Evolutionary conservation across 2,797 vertebrate genomes (phyloP).

Genomic region (Salmo trutta): DNA sequence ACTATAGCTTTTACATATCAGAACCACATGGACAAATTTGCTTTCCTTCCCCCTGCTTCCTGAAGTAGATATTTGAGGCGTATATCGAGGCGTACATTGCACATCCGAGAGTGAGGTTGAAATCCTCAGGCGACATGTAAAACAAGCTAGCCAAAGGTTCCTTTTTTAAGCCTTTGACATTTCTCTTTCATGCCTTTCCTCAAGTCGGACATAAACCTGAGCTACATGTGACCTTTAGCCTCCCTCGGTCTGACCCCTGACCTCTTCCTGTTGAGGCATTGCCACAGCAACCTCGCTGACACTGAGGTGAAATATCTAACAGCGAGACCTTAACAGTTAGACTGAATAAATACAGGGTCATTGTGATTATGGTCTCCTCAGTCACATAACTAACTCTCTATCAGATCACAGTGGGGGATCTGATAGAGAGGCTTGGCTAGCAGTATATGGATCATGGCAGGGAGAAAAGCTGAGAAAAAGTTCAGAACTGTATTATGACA

Average conservation of each 20-base stretch:
- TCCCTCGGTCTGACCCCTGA: neutral
- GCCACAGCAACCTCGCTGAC: neutral
- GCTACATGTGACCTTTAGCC: neutral
- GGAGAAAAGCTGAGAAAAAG: no score
- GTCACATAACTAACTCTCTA: conserved; percentile 58
- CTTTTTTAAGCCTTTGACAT: conserved; percentile 20
- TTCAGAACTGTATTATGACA: neutral
- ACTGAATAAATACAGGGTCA: neutral
- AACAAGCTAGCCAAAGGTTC: conserved; percentile 12
- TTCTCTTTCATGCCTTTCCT: neutral
- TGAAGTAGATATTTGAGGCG: conserved; percentile 30
- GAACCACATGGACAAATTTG: conserved; percentile 69
- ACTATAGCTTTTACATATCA: conserved; percentile 69
- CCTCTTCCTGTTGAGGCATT: neutral
- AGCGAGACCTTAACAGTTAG: neutral
- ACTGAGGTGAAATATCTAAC: neutral
- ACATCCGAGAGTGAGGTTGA: neutral
- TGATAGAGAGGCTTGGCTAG: no score
- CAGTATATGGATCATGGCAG: no score
- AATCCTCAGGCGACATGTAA: neutral
- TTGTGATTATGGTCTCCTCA: conserved; percentile 29
- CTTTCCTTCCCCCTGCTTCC: conserved; percentile 32
- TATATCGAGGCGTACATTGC: neutral
- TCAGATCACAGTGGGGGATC: no score
- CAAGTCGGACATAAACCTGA: neutral